These are phyloP conservation scores for Thryonomys swinderianus DNA, from an alignment of 2,113 vertebrate genomes.

Conservation along the genomic window DNA sequence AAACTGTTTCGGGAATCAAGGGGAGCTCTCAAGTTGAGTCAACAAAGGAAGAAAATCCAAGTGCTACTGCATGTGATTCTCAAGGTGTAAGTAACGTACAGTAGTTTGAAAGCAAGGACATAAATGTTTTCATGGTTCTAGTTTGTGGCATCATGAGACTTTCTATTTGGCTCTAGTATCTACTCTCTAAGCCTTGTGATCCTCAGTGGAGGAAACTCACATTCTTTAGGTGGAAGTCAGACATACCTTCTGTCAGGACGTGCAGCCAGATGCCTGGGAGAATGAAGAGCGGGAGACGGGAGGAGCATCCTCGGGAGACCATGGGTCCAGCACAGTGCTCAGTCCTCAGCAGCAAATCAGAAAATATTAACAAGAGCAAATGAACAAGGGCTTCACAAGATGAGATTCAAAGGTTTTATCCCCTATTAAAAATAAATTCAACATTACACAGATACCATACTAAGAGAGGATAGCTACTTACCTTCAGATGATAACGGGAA, in stretches of 20 bases:
- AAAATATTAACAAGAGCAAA: background rate
- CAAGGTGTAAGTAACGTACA: slow-evolving; percentile 84
- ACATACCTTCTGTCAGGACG: background rate
- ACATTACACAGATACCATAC: background rate
- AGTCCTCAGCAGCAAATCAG: background rate
- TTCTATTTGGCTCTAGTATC: background rate
- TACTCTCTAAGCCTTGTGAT: background rate
- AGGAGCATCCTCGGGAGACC: background rate
- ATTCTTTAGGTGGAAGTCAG: background rate
- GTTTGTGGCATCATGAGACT: background rate
- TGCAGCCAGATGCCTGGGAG: background rate
- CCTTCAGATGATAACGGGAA: background rate
- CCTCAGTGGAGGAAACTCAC: slow-evolving; percentile 2
- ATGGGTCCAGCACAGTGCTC: background rate
- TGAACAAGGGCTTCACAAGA: background rate
- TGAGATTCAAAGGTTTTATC: background rate
- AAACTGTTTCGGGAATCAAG: slow-evolving; percentile 71
- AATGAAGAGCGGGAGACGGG: background rate
- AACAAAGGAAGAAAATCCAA: slow-evolving; percentile 80
- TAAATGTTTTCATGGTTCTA: background rate
- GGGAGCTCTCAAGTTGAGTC: slow-evolving; percentile 63
- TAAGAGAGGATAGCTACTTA: background rate
- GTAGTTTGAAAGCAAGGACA: background rate
- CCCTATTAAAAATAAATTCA: background rate
- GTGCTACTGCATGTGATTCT: slow-evolving; percentile 79